These are phyloP conservation scores for Itoplectis maculator DNA, from an alignment of 2,888 invertebrate genomes.

Conservation along the genomic window DNA sequence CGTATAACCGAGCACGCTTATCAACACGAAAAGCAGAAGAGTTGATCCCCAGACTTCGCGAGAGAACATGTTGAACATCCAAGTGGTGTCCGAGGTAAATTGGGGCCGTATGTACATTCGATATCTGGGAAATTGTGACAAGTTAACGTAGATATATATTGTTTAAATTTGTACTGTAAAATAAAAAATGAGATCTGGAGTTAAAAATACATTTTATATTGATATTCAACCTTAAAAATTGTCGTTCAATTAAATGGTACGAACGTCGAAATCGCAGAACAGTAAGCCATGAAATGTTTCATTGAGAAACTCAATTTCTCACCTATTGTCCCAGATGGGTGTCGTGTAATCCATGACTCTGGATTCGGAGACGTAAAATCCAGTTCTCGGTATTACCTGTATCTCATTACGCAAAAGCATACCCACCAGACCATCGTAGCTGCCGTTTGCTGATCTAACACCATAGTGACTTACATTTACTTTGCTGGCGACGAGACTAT, in stretches of 20 bases:
- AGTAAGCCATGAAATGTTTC: no score
- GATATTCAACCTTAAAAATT: background rate
- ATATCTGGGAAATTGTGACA: conserved; percentile 28
- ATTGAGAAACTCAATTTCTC: background rate
- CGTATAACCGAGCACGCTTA: conserved; percentile 51
- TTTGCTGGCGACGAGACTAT: background rate
- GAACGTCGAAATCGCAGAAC: background rate
- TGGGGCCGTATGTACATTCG: conserved; percentile 41
- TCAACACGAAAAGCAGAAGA: conserved; percentile 14
- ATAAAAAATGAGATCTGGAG: no score
- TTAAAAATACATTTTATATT: background rate
- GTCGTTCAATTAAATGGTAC: background rate
- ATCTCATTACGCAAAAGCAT: conserved; percentile 30
- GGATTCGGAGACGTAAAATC: conserved; percentile 20
- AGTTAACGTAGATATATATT: background rate
- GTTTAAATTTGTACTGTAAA: background rate
- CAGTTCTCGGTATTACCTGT: conserved; percentile 24
- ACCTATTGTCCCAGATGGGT: conserved; percentile 33
- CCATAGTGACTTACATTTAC: background rate
- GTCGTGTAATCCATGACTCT: conserved; percentile 29
- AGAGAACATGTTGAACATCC: conserved; percentile 58
- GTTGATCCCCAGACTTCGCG: conserved; percentile 40
- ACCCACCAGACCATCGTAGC: conserved; percentile 23
- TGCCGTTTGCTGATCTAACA: background rate
- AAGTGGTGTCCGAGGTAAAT: conserved; percentile 31